A percentile compares a stretch with the other conserved stretches of the same genome.
Evolutionary conservation across 1,140 invertebrate genomes (phyloP).

Genomic region (Euglossa dilemma): DNA sequence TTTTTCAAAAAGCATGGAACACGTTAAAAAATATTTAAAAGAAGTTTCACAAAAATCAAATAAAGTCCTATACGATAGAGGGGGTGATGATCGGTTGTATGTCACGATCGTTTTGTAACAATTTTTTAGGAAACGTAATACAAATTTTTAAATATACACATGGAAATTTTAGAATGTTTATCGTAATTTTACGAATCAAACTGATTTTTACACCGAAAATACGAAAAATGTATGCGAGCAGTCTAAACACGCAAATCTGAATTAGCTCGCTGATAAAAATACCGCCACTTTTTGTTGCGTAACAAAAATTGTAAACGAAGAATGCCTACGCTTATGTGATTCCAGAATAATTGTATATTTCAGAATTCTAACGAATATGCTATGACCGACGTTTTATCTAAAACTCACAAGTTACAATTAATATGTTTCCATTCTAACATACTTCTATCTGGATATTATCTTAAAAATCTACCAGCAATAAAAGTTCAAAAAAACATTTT

Average conservation of each 20-base stretch:
- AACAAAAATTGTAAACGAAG: conserved; percentile 32
- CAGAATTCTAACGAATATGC: background rate
- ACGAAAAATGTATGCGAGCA: background rate
- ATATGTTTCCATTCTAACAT: too few species aligned
- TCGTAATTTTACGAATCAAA: background rate
- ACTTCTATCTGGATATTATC: too few species aligned
- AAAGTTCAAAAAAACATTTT: too few species aligned
- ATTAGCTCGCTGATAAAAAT: background rate
- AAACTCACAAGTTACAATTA: too few species aligned
- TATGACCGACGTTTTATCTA: too few species aligned
- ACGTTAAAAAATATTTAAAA: background rate
- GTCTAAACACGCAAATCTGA: background rate
- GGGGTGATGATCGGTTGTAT: too few species aligned
- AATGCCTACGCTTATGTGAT: background rate
- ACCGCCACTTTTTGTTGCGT: conserved; percentile 16
- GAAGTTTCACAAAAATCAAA: background rate
- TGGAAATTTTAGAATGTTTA: background rate
- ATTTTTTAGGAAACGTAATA: background rate
- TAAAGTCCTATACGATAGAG: background rate
- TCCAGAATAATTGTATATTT: background rate
- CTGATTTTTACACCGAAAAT: background rate
- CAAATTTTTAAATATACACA: background rate
- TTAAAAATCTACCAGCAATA: too few species aligned
- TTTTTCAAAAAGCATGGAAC: background rate
- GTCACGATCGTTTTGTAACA: background rate